These are phyloP conservation scores for Cyprinodon brontotheroides DNA, from an alignment of 2,113 vertebrate genomes.

Conservation along the genomic window DNA sequence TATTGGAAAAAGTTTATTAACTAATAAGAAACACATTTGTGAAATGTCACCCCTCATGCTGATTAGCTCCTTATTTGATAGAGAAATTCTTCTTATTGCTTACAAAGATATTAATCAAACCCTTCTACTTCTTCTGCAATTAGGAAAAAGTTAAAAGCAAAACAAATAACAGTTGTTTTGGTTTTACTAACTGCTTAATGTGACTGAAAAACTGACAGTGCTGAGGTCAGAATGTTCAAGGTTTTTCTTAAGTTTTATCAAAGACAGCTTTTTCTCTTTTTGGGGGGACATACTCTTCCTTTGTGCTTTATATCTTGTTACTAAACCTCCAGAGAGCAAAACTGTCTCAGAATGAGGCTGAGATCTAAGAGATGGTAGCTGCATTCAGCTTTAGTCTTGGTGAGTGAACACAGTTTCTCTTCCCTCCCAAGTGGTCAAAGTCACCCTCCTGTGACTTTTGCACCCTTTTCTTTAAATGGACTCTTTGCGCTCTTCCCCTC, in stretches of 20 bases:
- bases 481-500: conserved; percentile 45
- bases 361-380: conserved; percentile 50
- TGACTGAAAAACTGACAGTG: neutral
- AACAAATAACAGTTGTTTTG: neutral
- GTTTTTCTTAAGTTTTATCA: conserved; percentile 29
- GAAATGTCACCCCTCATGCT: neutral
- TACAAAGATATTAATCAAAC: conserved; percentile 4
- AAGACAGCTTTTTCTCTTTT: conserved; percentile 15
- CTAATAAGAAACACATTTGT: conserved; percentile 8
- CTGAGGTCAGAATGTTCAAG: conserved; percentile 4
- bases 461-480: conserved; percentile 44
- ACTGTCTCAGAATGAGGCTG: conserved; percentile 41
- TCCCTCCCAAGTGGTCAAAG: conserved; percentile 20
- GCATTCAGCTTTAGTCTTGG: conserved; percentile 31
- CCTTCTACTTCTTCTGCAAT: neutral
- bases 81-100: conserved; percentile 5
- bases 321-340: conserved; percentile 48
- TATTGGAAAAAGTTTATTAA: conserved; percentile 30
- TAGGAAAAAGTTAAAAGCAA: conserved; percentile 4
- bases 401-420: conserved; percentile 25
- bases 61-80: neutral
- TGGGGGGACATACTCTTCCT: conserved; percentile 35
- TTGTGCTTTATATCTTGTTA: conserved; percentile 42
- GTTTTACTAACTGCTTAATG: neutral
- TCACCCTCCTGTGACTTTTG: conserved; percentile 46